Evolutionary conservation across 2,888 invertebrate species (phyloP).

Genomic region (Andrena haemorrhoa): DNA sequence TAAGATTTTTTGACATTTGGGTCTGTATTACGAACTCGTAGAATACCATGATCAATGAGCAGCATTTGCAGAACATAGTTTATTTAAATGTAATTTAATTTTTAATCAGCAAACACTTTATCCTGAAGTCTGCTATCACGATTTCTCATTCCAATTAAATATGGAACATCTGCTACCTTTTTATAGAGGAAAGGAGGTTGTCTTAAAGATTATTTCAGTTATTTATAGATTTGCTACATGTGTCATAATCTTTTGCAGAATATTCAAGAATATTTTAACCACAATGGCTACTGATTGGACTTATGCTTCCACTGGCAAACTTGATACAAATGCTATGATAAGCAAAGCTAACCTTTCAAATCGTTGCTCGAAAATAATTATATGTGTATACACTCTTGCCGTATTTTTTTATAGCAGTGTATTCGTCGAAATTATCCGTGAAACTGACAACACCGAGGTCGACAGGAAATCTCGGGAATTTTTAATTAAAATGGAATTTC

Average conservation of each 20-base stretch:
- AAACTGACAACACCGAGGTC: background rate
- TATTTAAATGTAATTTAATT: too few species aligned
- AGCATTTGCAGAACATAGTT: too few species aligned
- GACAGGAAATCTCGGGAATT: slow-evolving; percentile 33
- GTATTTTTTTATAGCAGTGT: slow-evolving; percentile 38
- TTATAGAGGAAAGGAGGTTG: background rate
- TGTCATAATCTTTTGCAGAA: slow-evolving; percentile 37
- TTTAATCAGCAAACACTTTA: too few species aligned
- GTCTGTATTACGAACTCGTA: too few species aligned
- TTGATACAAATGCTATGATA: slow-evolving; percentile 32
- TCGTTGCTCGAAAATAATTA: slow-evolving; percentile 42
- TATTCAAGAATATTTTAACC: slow-evolving; percentile 42
- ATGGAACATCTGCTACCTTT: background rate
- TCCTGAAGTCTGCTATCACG: too few species aligned
- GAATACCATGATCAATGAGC: too few species aligned
- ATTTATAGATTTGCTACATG: background rate
- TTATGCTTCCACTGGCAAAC: slow-evolving; percentile 13
- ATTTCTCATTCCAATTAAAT: too few species aligned
- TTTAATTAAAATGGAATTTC: slow-evolving; percentile 62
- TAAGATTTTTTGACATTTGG: too few species aligned
- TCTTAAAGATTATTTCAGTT: background rate
- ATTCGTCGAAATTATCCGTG: slow-evolving; percentile 13
- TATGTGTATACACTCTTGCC: slow-evolving; percentile 41
- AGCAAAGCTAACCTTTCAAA: slow-evolving; percentile 37
- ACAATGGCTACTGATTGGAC: slow-evolving; percentile 43